Percentiles rank a stretch among this genome's conserved stretches.
Conservation (phyloP, 2,888 invertebrate genomes). For the Gisinianus flammeolus region DNA sequence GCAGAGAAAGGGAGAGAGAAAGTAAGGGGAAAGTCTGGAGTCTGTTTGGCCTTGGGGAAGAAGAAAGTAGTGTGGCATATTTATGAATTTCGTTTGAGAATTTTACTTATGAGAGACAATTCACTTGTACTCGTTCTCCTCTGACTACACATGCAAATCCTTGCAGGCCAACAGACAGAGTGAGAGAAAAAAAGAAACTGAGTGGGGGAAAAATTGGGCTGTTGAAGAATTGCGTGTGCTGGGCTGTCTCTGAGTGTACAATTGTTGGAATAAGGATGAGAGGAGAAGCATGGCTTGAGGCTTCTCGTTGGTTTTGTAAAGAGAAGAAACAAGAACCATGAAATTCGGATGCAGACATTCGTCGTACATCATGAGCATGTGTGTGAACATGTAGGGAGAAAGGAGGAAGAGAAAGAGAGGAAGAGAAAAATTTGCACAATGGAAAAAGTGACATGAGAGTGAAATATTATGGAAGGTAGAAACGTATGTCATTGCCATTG, state of each 20-base stretch:
- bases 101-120: slow-evolving; percentile 16
- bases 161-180: neutral
- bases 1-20: neutral
- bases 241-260: neutral
- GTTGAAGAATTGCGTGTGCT: neutral
- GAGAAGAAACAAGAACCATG: neutral
- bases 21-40: neutral
- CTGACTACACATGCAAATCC: neutral
- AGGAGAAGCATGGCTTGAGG: neutral
- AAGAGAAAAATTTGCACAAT: slow-evolving; percentile 30
- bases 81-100: slow-evolving; percentile 23
- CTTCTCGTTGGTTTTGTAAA: neutral
- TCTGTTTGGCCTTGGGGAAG: neutral
- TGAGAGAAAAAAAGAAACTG: neutral
- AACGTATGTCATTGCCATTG: slow-evolving; percentile 5
- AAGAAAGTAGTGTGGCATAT: slow-evolving; percentile 14
- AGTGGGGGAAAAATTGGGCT: neutral
- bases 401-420: neutral
- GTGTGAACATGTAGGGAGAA: neutral
- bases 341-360: slow-evolving; percentile 12
- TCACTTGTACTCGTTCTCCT: slow-evolving; percentile 1
- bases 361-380: slow-evolving; percentile 16
- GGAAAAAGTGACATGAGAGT: slow-evolving; percentile 32
- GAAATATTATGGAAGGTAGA: slow-evolving; percentile 35
- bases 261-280: neutral